phyloP scores from a whole-genome alignment of 2,797 vertebrate genomes.

The Pseudomugil gertrudae region DNA sequence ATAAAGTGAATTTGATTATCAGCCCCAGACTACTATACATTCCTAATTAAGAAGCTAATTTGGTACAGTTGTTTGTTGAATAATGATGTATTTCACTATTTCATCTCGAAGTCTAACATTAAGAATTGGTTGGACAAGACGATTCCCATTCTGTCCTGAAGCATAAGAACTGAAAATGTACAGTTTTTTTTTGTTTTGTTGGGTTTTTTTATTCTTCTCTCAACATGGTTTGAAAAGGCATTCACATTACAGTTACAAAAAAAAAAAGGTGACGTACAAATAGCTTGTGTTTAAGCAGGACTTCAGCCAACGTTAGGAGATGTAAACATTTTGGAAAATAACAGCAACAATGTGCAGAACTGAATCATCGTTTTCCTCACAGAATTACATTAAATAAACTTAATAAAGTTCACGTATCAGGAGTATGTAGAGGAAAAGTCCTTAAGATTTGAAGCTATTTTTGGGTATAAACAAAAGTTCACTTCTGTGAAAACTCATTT shows the following conservation, averaged over 20 bases:
- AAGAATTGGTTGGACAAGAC: not conserved
- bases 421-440: not conserved
- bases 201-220: not conserved
- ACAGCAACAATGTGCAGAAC: not conserved
- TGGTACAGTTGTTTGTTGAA: not conserved
- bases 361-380: not conserved
- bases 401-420: conserved; percentile 23
- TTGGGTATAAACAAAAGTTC: conserved; percentile 3
- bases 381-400: conserved; percentile 35
- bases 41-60: not conserved
- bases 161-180: not conserved
- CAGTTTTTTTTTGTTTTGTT: not conserved
- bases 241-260: not conserved
- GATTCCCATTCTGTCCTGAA: not conserved
- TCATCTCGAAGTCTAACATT: not conserved
- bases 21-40: too few species aligned
- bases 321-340: not conserved
- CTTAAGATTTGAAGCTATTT: conserved; percentile 19
- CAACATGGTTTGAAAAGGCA: not conserved
- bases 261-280: not conserved
- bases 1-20: too few species aligned
- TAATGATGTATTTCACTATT: not conserved
- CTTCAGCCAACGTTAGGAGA: not conserved
- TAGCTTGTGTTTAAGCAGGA: not conserved
- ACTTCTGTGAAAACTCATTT: not conserved